phyloP scores from a whole-genome alignment of 1,140 invertebrate genomes.

The Caenorhabditis brenneri region DNA sequence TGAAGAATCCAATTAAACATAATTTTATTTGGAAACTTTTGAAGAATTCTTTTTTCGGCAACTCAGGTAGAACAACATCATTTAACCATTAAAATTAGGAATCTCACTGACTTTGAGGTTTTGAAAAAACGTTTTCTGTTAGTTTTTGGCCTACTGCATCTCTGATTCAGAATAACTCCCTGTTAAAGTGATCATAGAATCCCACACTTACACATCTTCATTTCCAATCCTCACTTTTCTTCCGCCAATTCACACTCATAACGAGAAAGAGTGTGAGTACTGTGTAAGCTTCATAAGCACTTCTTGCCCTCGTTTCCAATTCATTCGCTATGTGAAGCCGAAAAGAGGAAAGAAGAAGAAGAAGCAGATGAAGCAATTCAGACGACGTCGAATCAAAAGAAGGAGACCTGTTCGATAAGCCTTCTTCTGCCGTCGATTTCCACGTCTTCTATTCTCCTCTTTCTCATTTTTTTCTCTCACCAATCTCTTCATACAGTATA shows the following conservation, averaged over 20 bases:
- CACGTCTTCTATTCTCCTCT: conserved; percentile 9
- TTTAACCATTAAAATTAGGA: too few species aligned
- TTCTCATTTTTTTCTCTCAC: neutral
- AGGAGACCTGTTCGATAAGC: conserved; percentile 40
- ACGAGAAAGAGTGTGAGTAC: neutral
- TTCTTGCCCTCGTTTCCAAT: conserved; percentile 32
- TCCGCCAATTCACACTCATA: neutral
- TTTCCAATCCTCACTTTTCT: neutral
- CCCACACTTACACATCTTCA: too few species aligned
- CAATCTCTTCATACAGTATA: neutral
- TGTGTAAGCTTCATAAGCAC: conserved; percentile 29
- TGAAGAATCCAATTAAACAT: too few species aligned
- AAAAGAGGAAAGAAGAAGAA: neutral
- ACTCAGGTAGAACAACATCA: too few species aligned
- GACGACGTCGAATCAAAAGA: conserved; percentile 2
- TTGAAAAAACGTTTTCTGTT: too few species aligned
- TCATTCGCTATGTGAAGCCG: conserved; percentile 10
- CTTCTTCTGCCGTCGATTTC: neutral
- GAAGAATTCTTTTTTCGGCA: too few species aligned
- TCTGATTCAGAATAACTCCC: too few species aligned
- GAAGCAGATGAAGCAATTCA: conserved; percentile 34
- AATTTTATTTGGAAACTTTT: too few species aligned
- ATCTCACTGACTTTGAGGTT: too few species aligned
- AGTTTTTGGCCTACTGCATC: too few species aligned
- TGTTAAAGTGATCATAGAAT: too few species aligned